phyloP scores from a whole-genome alignment of 2,113 vertebrate species.

The Macrotis lagotis region DNA sequence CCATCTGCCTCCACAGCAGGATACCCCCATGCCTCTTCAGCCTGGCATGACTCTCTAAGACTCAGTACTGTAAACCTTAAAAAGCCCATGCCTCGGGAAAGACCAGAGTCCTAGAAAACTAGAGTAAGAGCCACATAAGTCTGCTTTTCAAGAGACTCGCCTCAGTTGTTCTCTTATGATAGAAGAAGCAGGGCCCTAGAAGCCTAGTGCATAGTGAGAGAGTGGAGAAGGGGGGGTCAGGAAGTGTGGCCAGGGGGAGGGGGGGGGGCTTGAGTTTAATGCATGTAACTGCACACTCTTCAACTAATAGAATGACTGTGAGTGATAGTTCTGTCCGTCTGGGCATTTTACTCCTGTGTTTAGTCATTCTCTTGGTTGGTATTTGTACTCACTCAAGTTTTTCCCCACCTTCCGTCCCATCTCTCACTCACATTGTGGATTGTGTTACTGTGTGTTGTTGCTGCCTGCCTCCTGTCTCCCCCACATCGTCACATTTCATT shows the following conservation, averaged over 20 bases:
- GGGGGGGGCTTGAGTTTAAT: conserved; percentile 37
- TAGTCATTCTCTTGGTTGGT: conserved; percentile 85
- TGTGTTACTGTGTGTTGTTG: conserved; percentile 89
- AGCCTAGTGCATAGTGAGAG: conserved; percentile 38
- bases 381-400: conserved; percentile 88
- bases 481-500: conserved; percentile 89
- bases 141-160: neutral
- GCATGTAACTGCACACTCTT: conserved; percentile 73
- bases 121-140: conserved; percentile 14
- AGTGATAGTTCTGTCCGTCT: conserved; percentile 80
- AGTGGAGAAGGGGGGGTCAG: neutral
- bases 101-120: neutral
- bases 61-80: conserved; percentile 14
- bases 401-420: conserved; percentile 81
- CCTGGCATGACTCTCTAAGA: conserved; percentile 13
- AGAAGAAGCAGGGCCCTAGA: conserved; percentile 4
- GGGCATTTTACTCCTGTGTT: conserved; percentile 82
- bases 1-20: neutral
- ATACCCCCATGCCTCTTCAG: conserved; percentile 8
- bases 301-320: conserved; percentile 75
- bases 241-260: neutral
- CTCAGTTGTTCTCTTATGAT: neutral
- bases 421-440: conserved; percentile 88
- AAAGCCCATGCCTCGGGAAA: conserved; percentile 42
- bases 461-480: conserved; percentile 86